phyloP scores from a whole-genome alignment of 2,113 vertebrate genomes.

The Meriones unguiculatus region DNA sequence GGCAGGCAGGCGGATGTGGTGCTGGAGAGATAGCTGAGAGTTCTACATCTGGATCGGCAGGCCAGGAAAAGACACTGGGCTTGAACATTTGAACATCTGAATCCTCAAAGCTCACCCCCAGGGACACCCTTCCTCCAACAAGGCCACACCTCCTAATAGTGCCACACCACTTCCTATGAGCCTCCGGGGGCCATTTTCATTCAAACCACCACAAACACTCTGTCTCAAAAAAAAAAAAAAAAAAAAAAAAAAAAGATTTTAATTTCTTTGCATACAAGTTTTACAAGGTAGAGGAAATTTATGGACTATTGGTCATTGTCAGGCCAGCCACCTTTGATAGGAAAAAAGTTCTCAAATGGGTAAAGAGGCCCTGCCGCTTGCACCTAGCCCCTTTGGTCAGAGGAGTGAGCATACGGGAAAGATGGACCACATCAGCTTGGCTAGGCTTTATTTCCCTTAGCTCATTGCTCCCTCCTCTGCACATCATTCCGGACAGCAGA shows the following conservation, averaged over 20 bases:
- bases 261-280: background rate
- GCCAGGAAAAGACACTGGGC: background rate
- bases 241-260: background rate
- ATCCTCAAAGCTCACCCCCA: background rate
- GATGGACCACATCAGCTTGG: background rate
- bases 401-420: background rate
- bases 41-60: background rate
- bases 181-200: background rate
- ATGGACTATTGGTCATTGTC: background rate
- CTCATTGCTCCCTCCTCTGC: background rate
- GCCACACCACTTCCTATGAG: background rate
- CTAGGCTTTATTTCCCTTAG: no score
- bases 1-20: background rate
- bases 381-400: background rate
- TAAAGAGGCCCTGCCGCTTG: background rate
- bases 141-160: background rate
- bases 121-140: background rate
- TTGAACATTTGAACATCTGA: no score
- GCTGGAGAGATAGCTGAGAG: background rate
- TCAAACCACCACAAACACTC: background rate
- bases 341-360: background rate
- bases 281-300: background rate
- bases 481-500: fast-evolving
- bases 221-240: background rate
- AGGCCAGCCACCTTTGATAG: background rate